phyloP scores from a whole-genome alignment of 2,797 vertebrate genomes.

The Odontamblyopus rebecca region DNA sequence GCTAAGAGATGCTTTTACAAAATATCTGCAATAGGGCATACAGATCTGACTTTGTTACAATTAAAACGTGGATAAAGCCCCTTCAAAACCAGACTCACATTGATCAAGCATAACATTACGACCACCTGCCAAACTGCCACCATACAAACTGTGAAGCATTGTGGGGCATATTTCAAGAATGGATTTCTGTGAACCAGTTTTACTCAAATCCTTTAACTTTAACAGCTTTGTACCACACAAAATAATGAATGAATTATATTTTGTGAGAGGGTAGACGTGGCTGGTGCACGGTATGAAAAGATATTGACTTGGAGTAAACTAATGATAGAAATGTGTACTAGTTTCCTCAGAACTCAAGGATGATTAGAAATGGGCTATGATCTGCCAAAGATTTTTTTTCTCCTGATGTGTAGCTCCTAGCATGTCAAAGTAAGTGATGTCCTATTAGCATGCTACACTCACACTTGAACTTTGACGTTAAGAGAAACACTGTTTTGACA shows the following conservation, averaged over 20 bases:
- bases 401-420: conserved; percentile 53
- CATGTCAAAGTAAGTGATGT: conserved; percentile 39
- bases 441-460: conserved; percentile 28
- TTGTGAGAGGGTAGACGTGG: not conserved
- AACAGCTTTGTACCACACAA: not conserved
- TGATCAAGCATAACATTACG: no score
- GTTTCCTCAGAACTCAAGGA: conserved; percentile 70
- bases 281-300: conserved; percentile 13
- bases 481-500: conserved; percentile 10
- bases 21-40: no score
- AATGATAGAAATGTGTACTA: conserved; percentile 49
- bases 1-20: no score
- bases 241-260: not conserved
- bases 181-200: no score
- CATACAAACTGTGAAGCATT: not conserved
- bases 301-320: conserved; percentile 52
- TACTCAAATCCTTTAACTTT: not conserved
- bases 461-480: conserved; percentile 25
- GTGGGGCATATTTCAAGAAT: not conserved
- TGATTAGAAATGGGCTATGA: conserved; percentile 72
- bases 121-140: no score
- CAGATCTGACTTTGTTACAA: no score
- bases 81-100: no score
- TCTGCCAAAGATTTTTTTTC: conserved; percentile 64
- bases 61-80: no score